Base-by-base conservation (phyloP, 2,888 invertebrate genomes). In the Netelia inedita region DNA sequence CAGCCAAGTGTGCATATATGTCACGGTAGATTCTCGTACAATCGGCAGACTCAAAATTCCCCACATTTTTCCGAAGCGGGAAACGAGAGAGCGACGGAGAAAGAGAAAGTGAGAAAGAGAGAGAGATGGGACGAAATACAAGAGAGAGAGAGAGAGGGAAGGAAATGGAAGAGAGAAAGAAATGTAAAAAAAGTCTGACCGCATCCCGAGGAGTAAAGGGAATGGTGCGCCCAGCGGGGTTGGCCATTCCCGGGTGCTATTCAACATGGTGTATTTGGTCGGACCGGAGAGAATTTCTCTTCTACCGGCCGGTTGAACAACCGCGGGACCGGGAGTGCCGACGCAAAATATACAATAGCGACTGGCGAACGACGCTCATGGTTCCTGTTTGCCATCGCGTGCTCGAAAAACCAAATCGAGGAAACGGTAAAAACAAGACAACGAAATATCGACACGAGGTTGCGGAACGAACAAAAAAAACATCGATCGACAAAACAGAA, bases 1-100 rank as follows among this genome's bases (percentile, higher is more conserved):
- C 35, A 35, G 9, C 21, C 57, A 19, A 21, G 28, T 19, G 35
- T 63, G 28, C 41, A 59, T 55, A 59, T 43, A 46, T 19, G 59
- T 68, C 43, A 16, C 55, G 21, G 46, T 35, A 73, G 43, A 82
- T 73, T 82, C 46, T 68, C 57, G 78, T 53, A 23, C 43, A 73
- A 82, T 65, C 76, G 65, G 76, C 23, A 11, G n/a, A 53, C 16
- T 53, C 53, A 16, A 53, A 53, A n/a, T 53, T 53, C 16, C 16
- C 53, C 16, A 14, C 53, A 14, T 53, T 53, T 16, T 14, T 53
- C 50, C 53, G 53, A 53, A n/a, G 14, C n/a, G 14, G 6, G 35
- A 6, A 57, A 14, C 14, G 16, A 53, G 14, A 3, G 16, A 14
- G 14, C 3, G 14, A 53, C 16, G 14, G 16, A 16, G 16, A 53